phyloP scores from a whole-genome alignment of 2,113 vertebrate genomes.

The Dasyprocta punctata region DNA sequence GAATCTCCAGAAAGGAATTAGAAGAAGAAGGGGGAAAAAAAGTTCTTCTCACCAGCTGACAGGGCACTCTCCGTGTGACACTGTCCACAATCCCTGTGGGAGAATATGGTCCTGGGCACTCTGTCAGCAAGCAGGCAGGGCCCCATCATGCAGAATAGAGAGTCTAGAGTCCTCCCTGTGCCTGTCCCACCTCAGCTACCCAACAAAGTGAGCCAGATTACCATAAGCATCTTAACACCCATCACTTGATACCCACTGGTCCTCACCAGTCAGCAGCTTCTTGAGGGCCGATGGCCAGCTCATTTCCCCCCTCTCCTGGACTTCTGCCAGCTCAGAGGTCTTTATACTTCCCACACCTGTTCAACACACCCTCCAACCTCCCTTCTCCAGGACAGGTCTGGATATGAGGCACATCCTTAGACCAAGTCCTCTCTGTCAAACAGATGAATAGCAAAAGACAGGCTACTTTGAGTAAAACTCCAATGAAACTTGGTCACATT shows the following conservation, averaged over 20 bases:
- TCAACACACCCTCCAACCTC: background rate
- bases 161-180: background rate
- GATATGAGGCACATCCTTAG: background rate
- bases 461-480: background rate
- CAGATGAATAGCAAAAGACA: background rate
- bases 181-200: background rate
- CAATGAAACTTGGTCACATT: background rate
- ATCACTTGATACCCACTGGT: too few relatives aligned
- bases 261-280: background rate
- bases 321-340: background rate
- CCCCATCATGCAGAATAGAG: too few relatives aligned
- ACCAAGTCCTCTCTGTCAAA: background rate
- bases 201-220: background rate
- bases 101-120: background rate
- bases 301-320: rapidly evolving
- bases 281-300: rapidly evolving
- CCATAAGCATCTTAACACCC: rapidly evolving
- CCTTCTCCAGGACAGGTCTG: background rate
- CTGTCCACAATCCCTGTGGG: rapidly evolving
- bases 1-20: background rate
- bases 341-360: background rate
- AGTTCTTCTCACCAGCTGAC: background rate
- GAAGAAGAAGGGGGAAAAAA: background rate
- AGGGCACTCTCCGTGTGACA: background rate
- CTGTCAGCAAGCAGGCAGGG: background rate